Base-by-base conservation (phyloP, 2,888 invertebrate genomes). In the Aphrophora alni region DNA sequence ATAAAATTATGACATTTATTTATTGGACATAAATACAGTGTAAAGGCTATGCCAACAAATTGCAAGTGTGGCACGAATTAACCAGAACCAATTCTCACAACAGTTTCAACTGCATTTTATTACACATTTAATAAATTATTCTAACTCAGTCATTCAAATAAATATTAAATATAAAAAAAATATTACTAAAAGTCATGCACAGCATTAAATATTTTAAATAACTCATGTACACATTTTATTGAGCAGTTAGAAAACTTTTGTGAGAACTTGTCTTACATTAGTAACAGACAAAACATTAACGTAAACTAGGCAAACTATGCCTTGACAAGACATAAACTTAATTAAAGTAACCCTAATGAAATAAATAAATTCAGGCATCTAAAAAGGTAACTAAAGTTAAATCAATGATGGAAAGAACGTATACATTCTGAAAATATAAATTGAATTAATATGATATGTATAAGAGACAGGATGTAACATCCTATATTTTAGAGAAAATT, bases 311-410 rank as follows among this genome's bases (percentile, higher is more conserved):
- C 5, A 59, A 59, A 59, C 4, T 44, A 44, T 33, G 10, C 44
- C 44, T 44, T 44, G 44, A 8, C 59, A 59, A 59, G 12, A 59
- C 12, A 59, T 59, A 59, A n/a, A 44, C 1, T 33, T 33, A 44
- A 2, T 59, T 12, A 59, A 59, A 59, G 21, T 59, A 59, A 44
- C 10, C 21, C 59, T 59, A 59, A 59, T 21, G 59, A 21, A 59
- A 59, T 59, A 59, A 59, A 59, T 59, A 59, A 59, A 59, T 59
- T 59, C 21, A n/a, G 21, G 10, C 59, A 21, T 59, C n/a, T 59
- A 59, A 21, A 59, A 59, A 59, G 59, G 59, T 59, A 59, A 59
- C 59, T 59, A 59, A 59, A 59, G n/a, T 59, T n/a, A 59, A 59
- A 21, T 21, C 59, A 59, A 21, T 44, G 44, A 59, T 59, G 59